Conservation (phyloP, 35 echinoderm and acorn worm genomes). For the Ptychodera flava region DNA sequence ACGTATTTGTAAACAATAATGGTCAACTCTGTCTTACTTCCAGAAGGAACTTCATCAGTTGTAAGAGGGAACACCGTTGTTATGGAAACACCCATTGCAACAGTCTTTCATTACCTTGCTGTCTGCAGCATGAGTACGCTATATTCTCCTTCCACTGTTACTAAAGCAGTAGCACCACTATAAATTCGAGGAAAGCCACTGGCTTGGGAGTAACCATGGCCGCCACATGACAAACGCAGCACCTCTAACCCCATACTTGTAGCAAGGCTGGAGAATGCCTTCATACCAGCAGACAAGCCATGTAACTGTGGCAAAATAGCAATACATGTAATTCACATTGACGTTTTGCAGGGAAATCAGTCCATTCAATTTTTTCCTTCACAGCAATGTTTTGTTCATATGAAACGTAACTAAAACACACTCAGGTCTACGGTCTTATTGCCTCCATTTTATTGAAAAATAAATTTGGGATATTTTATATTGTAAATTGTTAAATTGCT, state of each 20-base stretch:
- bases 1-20: too few species aligned
- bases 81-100: too few species aligned
- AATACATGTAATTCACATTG: background rate
- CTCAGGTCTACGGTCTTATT: too few species aligned
- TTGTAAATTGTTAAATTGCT: background rate
- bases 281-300: constrained; percentile 82
- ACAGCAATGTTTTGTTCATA: too few species aligned
- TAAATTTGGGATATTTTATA: background rate
- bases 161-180: constrained; percentile 31
- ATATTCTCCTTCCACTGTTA: constrained; percentile 91
- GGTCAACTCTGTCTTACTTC: too few species aligned
- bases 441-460: too few species aligned
- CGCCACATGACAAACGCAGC: constrained; percentile 82
- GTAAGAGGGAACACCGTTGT: too few species aligned
- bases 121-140: constrained; percentile 93
- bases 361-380: too few species aligned
- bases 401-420: too few species aligned
- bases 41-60: too few species aligned
- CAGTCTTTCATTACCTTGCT: constrained; percentile 52
- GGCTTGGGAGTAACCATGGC: constrained; percentile 79
- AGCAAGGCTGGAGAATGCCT: constrained; percentile 61
- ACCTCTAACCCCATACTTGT: constrained; percentile 46
- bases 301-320: too few species aligned
- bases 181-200: constrained; percentile 92
- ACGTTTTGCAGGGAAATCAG: background rate